Evolutionary conservation across 2,888 invertebrate genomes (phyloP).

Genomic region (Tolmerus cingulatus): DNA sequence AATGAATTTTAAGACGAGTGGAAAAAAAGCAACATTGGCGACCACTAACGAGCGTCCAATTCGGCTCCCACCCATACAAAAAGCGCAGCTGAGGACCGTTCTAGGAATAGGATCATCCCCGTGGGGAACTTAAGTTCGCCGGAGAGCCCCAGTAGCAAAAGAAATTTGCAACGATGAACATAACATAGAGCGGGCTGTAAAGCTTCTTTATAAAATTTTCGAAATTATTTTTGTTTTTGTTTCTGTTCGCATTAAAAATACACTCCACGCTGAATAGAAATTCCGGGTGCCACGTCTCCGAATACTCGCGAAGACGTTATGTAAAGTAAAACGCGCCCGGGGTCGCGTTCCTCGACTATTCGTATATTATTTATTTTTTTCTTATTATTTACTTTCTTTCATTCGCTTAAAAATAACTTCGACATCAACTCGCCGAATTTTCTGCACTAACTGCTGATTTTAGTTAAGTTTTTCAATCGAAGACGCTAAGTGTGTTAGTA

Average conservation of each 20-base stretch:
- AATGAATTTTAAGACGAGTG: neutral
- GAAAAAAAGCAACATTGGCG: neutral
- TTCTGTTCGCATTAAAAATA: constrained; percentile 22
- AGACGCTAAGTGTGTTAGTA: neutral
- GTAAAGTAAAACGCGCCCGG: constrained; percentile 34
- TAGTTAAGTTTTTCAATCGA: neutral
- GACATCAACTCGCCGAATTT: constrained; percentile 3
- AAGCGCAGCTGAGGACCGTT: neutral
- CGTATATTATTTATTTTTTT: neutral
- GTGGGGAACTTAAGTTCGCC: neutral
- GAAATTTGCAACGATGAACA: constrained; percentile 62
- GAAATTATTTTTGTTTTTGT: constrained; percentile 35
- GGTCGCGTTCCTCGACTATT: constrained; percentile 22
- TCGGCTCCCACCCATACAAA: neutral
- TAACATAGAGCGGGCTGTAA: constrained; percentile 45
- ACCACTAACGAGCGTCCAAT: neutral
- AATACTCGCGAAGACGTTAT: constrained; percentile 9
- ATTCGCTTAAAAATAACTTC: constrained; percentile 37
- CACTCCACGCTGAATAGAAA: neutral
- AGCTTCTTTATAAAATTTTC: constrained; percentile 32
- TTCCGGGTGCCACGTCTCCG: neutral
- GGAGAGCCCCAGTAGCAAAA: constrained; percentile 58
- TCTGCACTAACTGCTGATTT: neutral
- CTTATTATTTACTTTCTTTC: neutral
- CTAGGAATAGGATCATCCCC: constrained; percentile 27